Base-by-base conservation (phyloP, 53 echinoderm and acorn worm genomes). In the Antedon mediterranea region DNA sequence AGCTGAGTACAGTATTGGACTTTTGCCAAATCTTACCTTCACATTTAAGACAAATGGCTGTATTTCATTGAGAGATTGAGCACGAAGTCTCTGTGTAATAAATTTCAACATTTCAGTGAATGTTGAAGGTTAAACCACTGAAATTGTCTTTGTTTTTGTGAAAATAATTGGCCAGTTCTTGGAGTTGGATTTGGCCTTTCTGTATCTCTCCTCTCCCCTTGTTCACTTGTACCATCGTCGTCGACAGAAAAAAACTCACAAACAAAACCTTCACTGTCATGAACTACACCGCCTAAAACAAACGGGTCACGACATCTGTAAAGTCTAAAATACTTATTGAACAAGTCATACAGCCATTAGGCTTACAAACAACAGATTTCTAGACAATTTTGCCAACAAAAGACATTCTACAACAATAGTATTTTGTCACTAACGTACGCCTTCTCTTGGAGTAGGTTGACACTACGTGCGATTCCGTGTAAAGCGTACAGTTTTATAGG, bases 31-130 rank as follows among this genome's bases (percentile, higher is more conserved):
- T 28, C 43, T 31, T 77, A 34, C 28, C 34, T 81, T 82, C 80
- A 88, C 91, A 85, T 82, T 88, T 75, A 88, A 83, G 80, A 90
- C 90, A 85, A 85, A 90, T 75, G 93, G 93, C 82, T 87, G 89
- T 75, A 93, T 90, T 78, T 93, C 93, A 93, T 93, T 93, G 77
- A 93, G 82, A 75, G 93, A 88, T 82, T 93, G 93, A 76, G 88
- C 89, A 76, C 89, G 87, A 76, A 93, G 85, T 86, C 86, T 93
- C 73, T 89, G 89, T 28, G 93, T 93, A 29, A 93, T 74, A 76
- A 86, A 88, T 78, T 83, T 93, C 85, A 90, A 80, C 90, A 90
- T 90, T 75, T 86, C 86, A 57, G 23, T 57, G 57, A 57, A 15
- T 57, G 14, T 3, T 18, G 2, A 57, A 57, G 3, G 23, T 57